Conservation (phyloP, 2,797 vertebrate species). For the Siniperca scherzeri region DNA sequence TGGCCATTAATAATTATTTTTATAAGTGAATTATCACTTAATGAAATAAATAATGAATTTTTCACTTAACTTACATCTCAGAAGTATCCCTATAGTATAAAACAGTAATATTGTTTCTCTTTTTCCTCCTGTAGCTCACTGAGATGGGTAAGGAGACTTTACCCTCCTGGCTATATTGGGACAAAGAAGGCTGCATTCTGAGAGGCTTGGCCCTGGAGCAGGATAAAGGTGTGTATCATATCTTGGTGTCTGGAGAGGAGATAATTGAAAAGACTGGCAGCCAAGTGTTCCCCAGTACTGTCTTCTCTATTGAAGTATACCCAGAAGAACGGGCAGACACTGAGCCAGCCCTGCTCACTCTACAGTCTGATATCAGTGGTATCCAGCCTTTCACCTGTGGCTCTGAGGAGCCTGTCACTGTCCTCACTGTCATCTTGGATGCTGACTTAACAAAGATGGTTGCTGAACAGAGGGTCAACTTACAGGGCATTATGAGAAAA, state of each 20-base stretch:
- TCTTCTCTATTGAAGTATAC: constrained; percentile 94
- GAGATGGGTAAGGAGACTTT: constrained; percentile 91
- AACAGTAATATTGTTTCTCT: constrained; percentile 44
- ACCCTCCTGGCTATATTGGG: constrained; percentile 94
- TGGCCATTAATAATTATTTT: constrained; percentile 15
- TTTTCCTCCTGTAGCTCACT: constrained; percentile 83
- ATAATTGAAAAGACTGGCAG: constrained; percentile 82
- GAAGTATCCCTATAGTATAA: constrained; percentile 24
- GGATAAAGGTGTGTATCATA: constrained; percentile 94
- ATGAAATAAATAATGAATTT: constrained; percentile 27
- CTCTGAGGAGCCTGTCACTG: constrained; percentile 91
- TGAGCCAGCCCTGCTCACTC: constrained; percentile 85
- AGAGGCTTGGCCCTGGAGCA: constrained; percentile 93
- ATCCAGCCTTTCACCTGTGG: constrained; percentile 87
- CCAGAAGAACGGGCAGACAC: constrained; percentile 93
- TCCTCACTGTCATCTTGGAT: constrained; percentile 95
- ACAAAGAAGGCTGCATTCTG: constrained; percentile 84
- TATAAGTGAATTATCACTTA: constrained; percentile 9
- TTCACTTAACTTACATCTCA: constrained; percentile 13
- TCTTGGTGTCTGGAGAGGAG: constrained; percentile 87
- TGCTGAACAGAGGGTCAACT: constrained; percentile 90
- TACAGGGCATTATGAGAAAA: constrained; percentile 89
- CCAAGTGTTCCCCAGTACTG: constrained; percentile 84
- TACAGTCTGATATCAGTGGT: constrained; percentile 84
- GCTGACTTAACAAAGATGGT: constrained; percentile 97